Conservation (phyloP, 2,797 vertebrate species). For the Bradypodion ventrale region DNA sequence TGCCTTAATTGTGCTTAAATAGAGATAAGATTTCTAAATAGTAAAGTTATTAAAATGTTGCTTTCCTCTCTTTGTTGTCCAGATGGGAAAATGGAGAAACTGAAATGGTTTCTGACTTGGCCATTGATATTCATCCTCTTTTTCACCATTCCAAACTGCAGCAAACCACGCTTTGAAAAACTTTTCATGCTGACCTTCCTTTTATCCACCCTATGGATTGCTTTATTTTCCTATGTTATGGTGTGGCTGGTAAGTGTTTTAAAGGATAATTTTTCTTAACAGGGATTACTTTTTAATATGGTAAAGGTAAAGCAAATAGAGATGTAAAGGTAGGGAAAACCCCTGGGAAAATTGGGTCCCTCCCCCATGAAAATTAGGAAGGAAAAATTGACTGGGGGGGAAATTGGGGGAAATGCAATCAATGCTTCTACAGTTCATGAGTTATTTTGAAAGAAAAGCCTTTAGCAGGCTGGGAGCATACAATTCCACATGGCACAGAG, state of each 20-base stretch:
- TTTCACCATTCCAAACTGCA: constrained; percentile 90
- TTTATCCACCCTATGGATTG: constrained; percentile 94
- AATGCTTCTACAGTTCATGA: no score
- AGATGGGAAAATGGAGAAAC: constrained; percentile 80
- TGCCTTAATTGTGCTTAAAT: constrained; percentile 9
- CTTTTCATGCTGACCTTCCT: constrained; percentile 95
- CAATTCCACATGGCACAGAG: no score
- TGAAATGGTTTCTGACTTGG: constrained; percentile 94
- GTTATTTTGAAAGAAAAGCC: no score
- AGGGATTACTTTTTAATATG: not conserved
- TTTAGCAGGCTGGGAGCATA: no score
- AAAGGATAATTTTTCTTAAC: not conserved
- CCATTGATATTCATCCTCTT: constrained; percentile 89
- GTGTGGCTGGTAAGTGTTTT: constrained; percentile 93
- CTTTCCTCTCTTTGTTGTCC: constrained; percentile 38
- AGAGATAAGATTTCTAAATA: not conserved
- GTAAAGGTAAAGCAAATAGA: no score
- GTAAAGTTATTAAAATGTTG: constrained; percentile 12
- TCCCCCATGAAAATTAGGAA: no score
- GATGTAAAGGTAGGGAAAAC: no score
- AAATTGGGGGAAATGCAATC: no score
- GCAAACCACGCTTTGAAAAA: constrained; percentile 91
- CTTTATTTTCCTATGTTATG: constrained; percentile 96
- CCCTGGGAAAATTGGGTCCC: no score
- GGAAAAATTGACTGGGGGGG: no score